Evolutionary conservation across 1,140 invertebrate genomes (phyloP).

Genomic region (Drosophila persimilis): DNA sequence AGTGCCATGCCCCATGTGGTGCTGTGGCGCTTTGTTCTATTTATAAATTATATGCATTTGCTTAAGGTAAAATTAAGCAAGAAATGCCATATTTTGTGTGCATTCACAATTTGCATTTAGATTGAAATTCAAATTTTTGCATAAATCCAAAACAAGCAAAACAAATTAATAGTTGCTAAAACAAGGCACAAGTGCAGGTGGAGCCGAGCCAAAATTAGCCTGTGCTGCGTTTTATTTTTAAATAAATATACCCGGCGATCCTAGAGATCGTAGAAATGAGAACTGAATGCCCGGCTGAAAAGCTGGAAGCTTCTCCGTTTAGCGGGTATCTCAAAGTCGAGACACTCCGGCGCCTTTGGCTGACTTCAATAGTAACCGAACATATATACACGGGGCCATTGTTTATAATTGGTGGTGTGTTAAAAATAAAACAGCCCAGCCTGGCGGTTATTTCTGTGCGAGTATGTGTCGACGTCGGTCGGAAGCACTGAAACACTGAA

Average conservation of each 20-base stretch:
- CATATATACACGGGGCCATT: conserved; percentile 61
- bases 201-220: no score
- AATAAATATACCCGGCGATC: no score
- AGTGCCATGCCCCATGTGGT: no score
- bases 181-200: no score
- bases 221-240: no score
- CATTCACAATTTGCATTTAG: conserved; percentile 68
- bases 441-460: conserved; percentile 62
- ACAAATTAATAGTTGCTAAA: no score
- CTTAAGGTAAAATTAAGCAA: conserved; percentile 5
- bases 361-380: conserved; percentile 72
- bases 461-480: conserved; percentile 31
- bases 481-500: conserved; percentile 10
- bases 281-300: conserved; percentile 4
- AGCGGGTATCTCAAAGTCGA: neutral
- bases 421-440: conserved; percentile 73
- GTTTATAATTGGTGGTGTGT: conserved; percentile 79
- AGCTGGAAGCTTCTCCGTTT: conserved; percentile 59
- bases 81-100: conserved; percentile 30
- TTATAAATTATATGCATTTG: conserved; percentile 40
- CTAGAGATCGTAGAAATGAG: no score
- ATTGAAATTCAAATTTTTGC: conserved; percentile 58
- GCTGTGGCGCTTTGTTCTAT: conserved; percentile 2
- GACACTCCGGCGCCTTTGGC: conserved; percentile 25
- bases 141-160: conserved; percentile 2